These are phyloP conservation scores for Gambusia affinis DNA, from an alignment of 2,113 vertebrate genomes.

Conservation along the genomic window DNA sequence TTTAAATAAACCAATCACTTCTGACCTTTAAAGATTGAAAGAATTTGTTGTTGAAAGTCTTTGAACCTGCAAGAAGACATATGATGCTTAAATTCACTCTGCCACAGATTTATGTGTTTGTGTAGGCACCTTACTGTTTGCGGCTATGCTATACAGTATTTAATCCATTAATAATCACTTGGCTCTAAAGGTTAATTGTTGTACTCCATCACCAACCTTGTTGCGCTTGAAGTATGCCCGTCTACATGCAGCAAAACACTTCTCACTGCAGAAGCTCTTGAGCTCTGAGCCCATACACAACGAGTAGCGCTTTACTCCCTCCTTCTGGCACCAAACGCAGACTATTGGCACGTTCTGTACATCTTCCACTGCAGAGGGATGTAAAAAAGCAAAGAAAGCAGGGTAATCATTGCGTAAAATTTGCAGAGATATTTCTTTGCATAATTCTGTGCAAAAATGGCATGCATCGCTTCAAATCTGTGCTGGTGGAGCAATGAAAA, in stretches of 20 bases:
- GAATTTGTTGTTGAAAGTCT: conserved; percentile 46
- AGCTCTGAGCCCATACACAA: conserved; percentile 98
- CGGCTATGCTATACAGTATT: background rate
- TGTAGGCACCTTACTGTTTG: background rate
- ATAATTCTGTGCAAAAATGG: background rate
- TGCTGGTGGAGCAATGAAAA: background rate
- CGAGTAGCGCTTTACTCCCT: conserved; percentile 97
- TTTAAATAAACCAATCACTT: conserved; percentile 47
- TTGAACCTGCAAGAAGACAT: conserved; percentile 49
- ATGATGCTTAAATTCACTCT: conserved; percentile 13
- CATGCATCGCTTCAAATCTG: background rate
- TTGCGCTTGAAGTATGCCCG: conserved; percentile 99
- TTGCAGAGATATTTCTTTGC: background rate
- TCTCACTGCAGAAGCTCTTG: conserved; percentile 99
- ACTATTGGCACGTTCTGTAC: conserved; percentile 97
- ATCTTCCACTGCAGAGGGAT: conserved; percentile 86
- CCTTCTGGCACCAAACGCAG: conserved; percentile 99
- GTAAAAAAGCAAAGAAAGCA: background rate
- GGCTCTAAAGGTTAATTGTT: background rate
- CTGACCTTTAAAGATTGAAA: conserved; percentile 46
- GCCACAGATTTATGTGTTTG: background rate
- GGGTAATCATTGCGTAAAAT: background rate
- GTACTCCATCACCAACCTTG: conserved; percentile 82
- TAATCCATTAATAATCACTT: background rate
- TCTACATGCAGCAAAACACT: conserved; percentile 98